These are phyloP conservation scores for Anolis sagrei DNA, from an alignment of 2,113 vertebrate species.

Conservation along the genomic window DNA sequence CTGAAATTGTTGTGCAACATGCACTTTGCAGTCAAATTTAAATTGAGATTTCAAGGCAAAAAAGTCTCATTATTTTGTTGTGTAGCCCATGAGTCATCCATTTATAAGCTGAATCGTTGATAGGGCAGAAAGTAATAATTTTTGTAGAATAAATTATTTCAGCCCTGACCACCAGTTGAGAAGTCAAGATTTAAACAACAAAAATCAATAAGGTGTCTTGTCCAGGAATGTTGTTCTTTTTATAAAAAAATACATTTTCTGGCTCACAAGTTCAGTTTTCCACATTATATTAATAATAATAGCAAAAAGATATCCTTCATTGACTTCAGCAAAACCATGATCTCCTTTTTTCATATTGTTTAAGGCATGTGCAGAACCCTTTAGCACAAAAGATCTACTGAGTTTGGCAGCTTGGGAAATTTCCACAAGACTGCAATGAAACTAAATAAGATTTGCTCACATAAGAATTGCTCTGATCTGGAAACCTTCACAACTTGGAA, in stretches of 20 bases:
- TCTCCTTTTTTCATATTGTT: neutral
- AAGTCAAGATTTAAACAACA: conserved; percentile 2
- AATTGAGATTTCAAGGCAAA: conserved; percentile 5
- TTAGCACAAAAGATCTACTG: neutral
- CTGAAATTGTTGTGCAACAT: too few relatives aligned
- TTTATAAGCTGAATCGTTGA: neutral
- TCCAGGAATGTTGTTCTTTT: neutral
- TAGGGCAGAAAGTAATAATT: neutral
- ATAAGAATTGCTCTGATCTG: neutral
- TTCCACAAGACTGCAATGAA: neutral
- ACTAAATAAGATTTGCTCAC: conserved; percentile 1
- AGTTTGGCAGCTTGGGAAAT: neutral
- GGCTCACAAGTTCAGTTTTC: neutral
- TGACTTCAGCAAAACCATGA: neutral
- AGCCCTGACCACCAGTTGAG: neutral
- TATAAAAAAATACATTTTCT: neutral
- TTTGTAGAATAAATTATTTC: neutral
- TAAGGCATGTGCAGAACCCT: neutral
- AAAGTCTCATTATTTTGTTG: neutral
- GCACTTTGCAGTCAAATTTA: neutral
- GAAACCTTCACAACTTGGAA: neutral
- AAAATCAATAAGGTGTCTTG: neutral
- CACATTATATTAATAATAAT: neutral
- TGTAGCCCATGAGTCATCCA: neutral
- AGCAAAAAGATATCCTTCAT: neutral